Percentiles rank a stretch among this genome's conserved stretches.
Conservation (phyloP, 1,140 invertebrate genomes). For the Probaryconus sp. region DNA sequence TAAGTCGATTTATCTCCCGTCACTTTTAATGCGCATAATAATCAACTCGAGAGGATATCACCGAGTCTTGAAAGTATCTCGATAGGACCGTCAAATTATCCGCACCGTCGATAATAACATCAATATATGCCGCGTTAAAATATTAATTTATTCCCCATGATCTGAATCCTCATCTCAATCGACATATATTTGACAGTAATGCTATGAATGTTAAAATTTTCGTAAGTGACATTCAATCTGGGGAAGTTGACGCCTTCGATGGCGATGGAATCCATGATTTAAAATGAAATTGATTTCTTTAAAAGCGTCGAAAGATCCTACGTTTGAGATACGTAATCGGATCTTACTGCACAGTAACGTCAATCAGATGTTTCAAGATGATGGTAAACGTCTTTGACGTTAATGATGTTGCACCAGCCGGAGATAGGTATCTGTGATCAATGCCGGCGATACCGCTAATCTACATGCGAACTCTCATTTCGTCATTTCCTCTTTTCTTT, state of each 20-base stretch:
- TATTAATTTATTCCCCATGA: conserved; percentile 23
- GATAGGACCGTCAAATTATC: no score
- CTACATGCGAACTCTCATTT: conserved; percentile 27
- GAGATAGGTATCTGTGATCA: conserved; percentile 34
- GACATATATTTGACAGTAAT: conserved; percentile 31
- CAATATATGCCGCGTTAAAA: no score
- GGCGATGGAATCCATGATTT: conserved; percentile 49
- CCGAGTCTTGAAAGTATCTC: no score
- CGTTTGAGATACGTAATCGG: conserved; percentile 54
- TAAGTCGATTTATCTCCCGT: no score
- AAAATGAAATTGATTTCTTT: conserved; percentile 61
- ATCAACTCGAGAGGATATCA: no score
- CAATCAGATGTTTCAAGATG: conserved; percentile 61
- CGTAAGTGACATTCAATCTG: conserved; percentile 41
- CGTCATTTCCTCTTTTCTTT: no score
- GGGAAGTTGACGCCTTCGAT: conserved; percentile 34
- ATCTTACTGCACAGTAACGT: conserved; percentile 52
- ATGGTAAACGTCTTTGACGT: conserved; percentile 57
- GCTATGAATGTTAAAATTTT: conserved; percentile 48
- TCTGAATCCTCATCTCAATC: conserved; percentile 18
- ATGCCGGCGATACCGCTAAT: conserved; percentile 36
- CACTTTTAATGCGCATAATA: no score
- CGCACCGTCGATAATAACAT: no score
- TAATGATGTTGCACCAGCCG: conserved; percentile 45
- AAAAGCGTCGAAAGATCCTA: conserved; percentile 50